These are phyloP conservation scores for Watsonalla binaria DNA, from an alignment of 2,888 invertebrate genomes.

Conservation along the genomic window DNA sequence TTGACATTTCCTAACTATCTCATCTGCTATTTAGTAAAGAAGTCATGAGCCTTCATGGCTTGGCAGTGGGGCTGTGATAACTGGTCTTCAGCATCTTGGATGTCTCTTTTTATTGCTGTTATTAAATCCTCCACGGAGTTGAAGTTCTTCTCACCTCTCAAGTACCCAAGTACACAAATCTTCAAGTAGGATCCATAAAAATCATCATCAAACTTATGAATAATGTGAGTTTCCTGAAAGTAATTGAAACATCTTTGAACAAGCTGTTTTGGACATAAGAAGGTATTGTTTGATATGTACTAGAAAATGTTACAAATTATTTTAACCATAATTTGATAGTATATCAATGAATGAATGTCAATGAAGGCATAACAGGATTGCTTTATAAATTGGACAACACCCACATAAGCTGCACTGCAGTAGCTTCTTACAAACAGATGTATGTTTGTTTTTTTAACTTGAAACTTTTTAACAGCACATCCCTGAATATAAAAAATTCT, in stretches of 20 bases:
- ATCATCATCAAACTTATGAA: conserved; percentile 89
- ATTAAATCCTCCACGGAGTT: conserved; percentile 86
- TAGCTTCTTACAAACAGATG: no score
- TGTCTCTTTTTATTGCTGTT: conserved; percentile 88
- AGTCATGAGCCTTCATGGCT: conserved; percentile 70
- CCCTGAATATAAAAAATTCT: no score
- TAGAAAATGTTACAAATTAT: no score
- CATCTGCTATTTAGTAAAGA: conserved; percentile 53
- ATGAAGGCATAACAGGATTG: no score
- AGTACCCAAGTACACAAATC: conserved; percentile 88
- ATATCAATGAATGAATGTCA: no score
- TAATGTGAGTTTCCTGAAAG: conserved; percentile 93
- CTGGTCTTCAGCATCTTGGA: conserved; percentile 80
- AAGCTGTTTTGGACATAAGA: no score
- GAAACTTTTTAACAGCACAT: no score
- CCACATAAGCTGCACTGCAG: no score
- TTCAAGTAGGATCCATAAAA: conserved; percentile 91
- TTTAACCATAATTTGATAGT: no score
- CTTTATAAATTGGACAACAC: no score
- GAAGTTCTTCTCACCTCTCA: conserved; percentile 92
- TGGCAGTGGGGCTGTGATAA: conserved; percentile 78
- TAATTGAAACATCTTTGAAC: conserved; percentile 1
- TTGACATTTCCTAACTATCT: neutral
- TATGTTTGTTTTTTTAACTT: no score
- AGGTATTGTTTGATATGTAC: no score